Conservation (phyloP, 2,888 invertebrate species). For the Bedellia somnulentella region DNA sequence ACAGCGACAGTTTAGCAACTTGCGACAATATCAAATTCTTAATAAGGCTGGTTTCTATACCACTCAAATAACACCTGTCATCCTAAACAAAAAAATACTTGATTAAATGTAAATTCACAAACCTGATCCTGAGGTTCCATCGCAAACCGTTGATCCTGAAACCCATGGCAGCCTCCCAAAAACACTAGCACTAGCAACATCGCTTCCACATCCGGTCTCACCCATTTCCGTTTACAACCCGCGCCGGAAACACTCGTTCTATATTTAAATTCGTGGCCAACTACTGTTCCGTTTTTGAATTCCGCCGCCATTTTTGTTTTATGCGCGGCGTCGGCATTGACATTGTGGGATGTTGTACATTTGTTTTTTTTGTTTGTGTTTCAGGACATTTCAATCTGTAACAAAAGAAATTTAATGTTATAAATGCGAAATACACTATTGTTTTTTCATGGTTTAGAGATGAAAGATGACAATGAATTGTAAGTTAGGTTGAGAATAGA, state of each 20-base stretch:
- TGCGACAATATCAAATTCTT: too few relatives aligned
- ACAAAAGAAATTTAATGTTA: constrained; percentile 3
- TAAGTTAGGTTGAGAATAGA: too few relatives aligned
- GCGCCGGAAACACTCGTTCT: constrained; percentile 16
- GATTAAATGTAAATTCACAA: constrained; percentile 10
- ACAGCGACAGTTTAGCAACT: too few relatives aligned
- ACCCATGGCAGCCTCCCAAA: constrained; percentile 36
- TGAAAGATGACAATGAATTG: too few relatives aligned
- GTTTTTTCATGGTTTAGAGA: too few relatives aligned
- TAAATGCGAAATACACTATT: not conserved
- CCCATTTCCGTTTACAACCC: constrained; percentile 18
- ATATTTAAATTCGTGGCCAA: constrained; percentile 30
- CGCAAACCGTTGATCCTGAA: constrained; percentile 79
- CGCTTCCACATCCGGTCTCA: constrained; percentile 25
- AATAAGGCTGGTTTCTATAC: too few relatives aligned
- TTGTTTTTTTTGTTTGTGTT: constrained; percentile 6
- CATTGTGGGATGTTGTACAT: constrained; percentile 24
- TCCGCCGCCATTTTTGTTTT: constrained; percentile 34
- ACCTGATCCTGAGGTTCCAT: constrained; percentile 86
- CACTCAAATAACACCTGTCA: too few relatives aligned
- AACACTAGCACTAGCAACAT: constrained; percentile 26
- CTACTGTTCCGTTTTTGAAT: constrained; percentile 20
- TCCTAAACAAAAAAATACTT: too few relatives aligned
- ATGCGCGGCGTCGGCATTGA: constrained; percentile 27
- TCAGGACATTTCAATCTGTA: constrained; percentile 9